Percentiles rank a stretch among this genome's conserved stretches.
These are phyloP conservation scores for Menidia menidia DNA, from an alignment of 2,797 vertebrate species.

Conservation along the genomic window DNA sequence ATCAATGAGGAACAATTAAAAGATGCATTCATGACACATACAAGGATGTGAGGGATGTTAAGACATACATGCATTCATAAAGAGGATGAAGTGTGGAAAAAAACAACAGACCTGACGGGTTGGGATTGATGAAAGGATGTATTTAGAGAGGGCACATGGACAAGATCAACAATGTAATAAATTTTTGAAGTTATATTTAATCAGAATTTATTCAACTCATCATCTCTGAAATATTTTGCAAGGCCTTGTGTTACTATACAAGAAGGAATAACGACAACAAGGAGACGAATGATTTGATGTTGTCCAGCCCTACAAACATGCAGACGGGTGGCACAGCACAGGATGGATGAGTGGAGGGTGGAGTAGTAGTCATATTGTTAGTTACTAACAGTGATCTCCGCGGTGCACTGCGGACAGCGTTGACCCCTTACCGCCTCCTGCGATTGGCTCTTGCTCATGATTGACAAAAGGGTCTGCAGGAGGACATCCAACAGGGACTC, in stretches of 20 bases:
- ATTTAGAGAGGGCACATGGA: conserved; percentile 33
- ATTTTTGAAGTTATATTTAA: background rate
- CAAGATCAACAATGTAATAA: background rate
- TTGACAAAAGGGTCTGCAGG: conserved; percentile 95
- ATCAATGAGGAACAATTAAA: background rate
- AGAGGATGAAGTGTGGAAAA: conserved; percentile 1
- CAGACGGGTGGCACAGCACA: background rate
- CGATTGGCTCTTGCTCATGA: conserved; percentile 98
- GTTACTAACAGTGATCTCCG: conserved; percentile 99
- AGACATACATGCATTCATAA: background rate
- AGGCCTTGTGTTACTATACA: background rate
- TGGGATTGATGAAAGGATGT: conserved; percentile 11
- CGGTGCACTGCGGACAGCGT: conserved; percentile 97
- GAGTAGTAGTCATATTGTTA: conserved; percentile 88
- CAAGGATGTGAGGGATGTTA: background rate
- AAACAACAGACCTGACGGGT: background rate
- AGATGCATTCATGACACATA: background rate
- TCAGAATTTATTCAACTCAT: background rate
- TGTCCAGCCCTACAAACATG: conserved; percentile 30
- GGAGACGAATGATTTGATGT: background rate
- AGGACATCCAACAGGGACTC: conserved; percentile 98
- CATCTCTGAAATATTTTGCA: background rate
- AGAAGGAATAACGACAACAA: background rate
- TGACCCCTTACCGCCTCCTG: conserved; percentile 99
- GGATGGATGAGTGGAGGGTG: conserved; percentile 35